Conservation (phyloP, 2,797 vertebrate genomes). For the Tympanoctomys barrerae region DNA sequence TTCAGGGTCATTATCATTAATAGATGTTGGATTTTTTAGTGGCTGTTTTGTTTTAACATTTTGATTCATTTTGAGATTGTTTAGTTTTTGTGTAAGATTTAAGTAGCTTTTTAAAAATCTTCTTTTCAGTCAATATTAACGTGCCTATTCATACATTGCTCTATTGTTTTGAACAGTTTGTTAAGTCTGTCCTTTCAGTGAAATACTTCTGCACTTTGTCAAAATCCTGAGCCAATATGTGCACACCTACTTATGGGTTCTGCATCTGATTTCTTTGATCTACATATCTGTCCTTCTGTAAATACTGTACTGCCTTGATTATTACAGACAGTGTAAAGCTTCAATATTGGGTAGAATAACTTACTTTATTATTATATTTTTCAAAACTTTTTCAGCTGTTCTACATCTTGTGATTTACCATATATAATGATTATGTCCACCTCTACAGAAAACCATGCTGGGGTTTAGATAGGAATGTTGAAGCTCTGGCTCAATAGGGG, state of each 20-base stretch:
- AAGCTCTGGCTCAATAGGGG: not conserved
- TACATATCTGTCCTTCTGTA: not conserved
- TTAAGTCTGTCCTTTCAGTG: not conserved
- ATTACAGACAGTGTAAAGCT: not conserved
- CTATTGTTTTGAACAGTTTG: not conserved
- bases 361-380: not conserved
- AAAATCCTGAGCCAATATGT: not conserved
- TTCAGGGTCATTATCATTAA: not conserved
- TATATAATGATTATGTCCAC: not conserved
- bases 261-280: not conserved
- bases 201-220: not conserved
- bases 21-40: not conserved
- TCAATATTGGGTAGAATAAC: not conserved
- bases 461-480: not conserved
- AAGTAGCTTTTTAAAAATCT: not conserved
- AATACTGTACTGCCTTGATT: not conserved
- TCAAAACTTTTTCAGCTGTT: not conserved
- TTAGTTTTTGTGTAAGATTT: not conserved
- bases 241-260: not conserved
- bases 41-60: not conserved
- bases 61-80: not conserved
- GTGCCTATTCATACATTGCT: not conserved
- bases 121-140: not conserved
- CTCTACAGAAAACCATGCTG: not conserved
- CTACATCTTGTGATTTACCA: not conserved